phyloP scores from a whole-genome alignment of 2,888 invertebrate genomes.

The Tryphoninae sp. region DNA sequence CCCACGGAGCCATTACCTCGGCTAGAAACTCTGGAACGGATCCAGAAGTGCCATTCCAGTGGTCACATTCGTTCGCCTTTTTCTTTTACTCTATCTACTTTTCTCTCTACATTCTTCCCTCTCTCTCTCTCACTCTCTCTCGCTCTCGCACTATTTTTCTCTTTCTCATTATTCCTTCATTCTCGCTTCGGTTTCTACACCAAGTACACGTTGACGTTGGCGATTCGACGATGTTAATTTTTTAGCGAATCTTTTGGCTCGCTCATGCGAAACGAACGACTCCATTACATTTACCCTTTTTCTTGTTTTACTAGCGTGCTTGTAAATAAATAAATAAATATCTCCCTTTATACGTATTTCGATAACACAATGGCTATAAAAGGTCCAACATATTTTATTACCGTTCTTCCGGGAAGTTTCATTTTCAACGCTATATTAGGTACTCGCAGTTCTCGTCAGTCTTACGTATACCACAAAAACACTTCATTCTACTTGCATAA shows the following conservation, averaged over 20 bases:
- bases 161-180: constrained; percentile 39
- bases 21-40: constrained; percentile 59
- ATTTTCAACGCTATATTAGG: constrained; percentile 22
- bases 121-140: neutral
- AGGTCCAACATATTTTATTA: neutral
- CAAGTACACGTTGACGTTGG: constrained; percentile 17
- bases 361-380: neutral
- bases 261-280: constrained; percentile 7
- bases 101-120: neutral
- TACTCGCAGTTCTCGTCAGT: constrained; percentile 64
- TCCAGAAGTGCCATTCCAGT: constrained; percentile 61
- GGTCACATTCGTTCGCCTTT: constrained; percentile 47
- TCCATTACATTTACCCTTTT: neutral
- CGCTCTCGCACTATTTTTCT: constrained; percentile 11
- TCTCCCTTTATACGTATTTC: neutral
- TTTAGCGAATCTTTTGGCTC: constrained; percentile 1
- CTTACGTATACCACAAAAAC: constrained; percentile 72
- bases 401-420: constrained; percentile 15
- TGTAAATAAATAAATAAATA: neutral
- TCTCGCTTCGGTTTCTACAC: constrained; percentile 42
- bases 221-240: constrained; percentile 22
- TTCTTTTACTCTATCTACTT: constrained; percentile 10
- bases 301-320: neutral
- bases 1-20: constrained; percentile 52
- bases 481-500: constrained; percentile 72